phyloP scores from a whole-genome alignment of 2,888 invertebrate species.

The Thera obeliscata region DNA sequence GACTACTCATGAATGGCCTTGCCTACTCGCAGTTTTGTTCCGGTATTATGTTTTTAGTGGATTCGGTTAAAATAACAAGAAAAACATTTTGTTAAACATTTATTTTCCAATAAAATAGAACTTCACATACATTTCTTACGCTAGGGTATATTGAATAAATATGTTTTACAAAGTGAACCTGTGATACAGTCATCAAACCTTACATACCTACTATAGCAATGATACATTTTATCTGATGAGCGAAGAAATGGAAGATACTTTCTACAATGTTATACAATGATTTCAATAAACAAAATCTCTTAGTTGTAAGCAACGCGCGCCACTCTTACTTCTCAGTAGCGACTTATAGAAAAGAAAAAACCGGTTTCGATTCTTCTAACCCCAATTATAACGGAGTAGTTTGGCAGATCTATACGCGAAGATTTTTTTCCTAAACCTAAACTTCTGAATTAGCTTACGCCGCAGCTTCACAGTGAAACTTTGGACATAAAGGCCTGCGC shows the following conservation, averaged over 20 bases:
- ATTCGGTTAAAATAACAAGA: constrained; percentile 6
- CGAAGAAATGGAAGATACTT: constrained; percentile 12
- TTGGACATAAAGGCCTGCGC: too few relatives aligned
- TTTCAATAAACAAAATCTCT: not conserved
- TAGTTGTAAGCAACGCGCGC: not conserved
- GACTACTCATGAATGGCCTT: too few relatives aligned
- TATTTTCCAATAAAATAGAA: constrained; percentile 30
- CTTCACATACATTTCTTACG: constrained; percentile 43
- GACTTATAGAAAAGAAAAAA: too few relatives aligned
- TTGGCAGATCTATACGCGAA: too few relatives aligned
- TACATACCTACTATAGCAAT: constrained; percentile 36
- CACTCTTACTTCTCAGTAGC: too few relatives aligned
- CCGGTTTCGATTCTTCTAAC: too few relatives aligned
- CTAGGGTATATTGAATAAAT: constrained; percentile 42
- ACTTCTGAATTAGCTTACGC: too few relatives aligned
- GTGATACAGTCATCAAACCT: constrained; percentile 31
- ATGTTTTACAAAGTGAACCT: constrained; percentile 34
- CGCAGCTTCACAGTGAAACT: too few relatives aligned
- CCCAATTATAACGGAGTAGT: too few relatives aligned
- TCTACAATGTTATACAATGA: not conserved
- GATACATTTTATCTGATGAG: constrained; percentile 15
- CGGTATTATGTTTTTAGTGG: too few relatives aligned
- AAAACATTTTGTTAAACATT: constrained; percentile 20
- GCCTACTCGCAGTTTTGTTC: too few relatives aligned
- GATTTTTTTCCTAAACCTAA: too few relatives aligned